Evolutionary conservation across 2,797 vertebrate species (phyloP), one percentile per base, ranked within the genome.

Genomic region (Pangasius sanitwongsei): DNA sequence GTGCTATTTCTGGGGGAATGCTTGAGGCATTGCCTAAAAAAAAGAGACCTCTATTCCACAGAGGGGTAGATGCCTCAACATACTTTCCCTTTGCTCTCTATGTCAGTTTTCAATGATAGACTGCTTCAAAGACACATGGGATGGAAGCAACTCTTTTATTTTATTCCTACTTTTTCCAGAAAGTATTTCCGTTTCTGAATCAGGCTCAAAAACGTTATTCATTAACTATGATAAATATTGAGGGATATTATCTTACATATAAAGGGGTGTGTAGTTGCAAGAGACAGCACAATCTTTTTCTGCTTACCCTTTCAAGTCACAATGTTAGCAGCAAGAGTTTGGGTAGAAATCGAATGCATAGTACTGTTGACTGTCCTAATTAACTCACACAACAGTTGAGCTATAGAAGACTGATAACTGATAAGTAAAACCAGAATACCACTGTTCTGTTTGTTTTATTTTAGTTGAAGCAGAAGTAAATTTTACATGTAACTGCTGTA

Each of bases 121-220:
- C 65, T 74, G 90, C 84, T 89, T 92, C 80, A 90, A 89, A 90
- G 87, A 89, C 82, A 88, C 48, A 77, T 50, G 86, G 84, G 85
- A 86, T 90, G 77, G 89, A 91, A 83, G 89, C 31, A 34, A 88
- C 44, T 61, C 65, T 87, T 87, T 78, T 65, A 28, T 90, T 90
- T 85, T 81, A 31, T 61, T 89, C 83, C 78, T 77, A 5, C 63
- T 50, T 72, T 18, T 69, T 69, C 28, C 25, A 67, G 11, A 37
- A 81, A 59, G 1, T 57, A 44, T 83, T 44, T 61, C 37, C 41
- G 48, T 83, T 81, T 81, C 78, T n/a, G 44, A 53, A 11, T 50
- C 15, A 92, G 88, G 86, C 77, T 89, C 87, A 92, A 90, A 92
- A 92, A 88, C 90, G 87, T 93, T 61, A 87, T 86, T 90, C 86